phyloP scores from a whole-genome alignment of 2,888 invertebrate genomes.

The Cremastinae sp. region DNA sequence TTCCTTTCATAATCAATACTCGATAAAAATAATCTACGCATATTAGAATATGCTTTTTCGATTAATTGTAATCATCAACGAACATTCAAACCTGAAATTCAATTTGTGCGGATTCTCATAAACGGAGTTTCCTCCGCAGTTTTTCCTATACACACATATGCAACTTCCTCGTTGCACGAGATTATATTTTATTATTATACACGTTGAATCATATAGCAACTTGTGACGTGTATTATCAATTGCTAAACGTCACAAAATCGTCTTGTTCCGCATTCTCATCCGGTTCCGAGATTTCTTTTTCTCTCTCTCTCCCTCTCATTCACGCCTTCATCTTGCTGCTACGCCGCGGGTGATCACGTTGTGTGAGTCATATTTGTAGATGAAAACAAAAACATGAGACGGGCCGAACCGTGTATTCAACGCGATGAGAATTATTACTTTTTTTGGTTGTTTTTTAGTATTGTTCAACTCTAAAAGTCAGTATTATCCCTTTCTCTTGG shows the following conservation, averaged over 20 bases:
- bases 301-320: constrained; percentile 38
- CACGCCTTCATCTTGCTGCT: not conserved
- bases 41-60: too few relatives aligned
- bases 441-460: not conserved
- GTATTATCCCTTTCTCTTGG: not conserved
- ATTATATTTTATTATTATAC: constrained; percentile 5
- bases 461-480: too few relatives aligned
- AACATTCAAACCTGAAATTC: too few relatives aligned
- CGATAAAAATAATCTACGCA: too few relatives aligned
- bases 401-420: not conserved
- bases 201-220: constrained; percentile 40
- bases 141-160: too few relatives aligned
- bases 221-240: constrained; percentile 38
- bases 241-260: constrained; percentile 38
- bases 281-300: too few relatives aligned
- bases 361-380: constrained; percentile 10
- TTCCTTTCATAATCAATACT: too few relatives aligned
- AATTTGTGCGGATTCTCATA: too few relatives aligned
- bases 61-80: too few relatives aligned
- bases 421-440: not conserved
- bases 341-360: not conserved
- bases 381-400: constrained; percentile 1
- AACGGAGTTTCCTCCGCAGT: too few relatives aligned
- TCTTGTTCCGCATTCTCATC: constrained; percentile 51
- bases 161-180: not conserved